A percentile compares a stretch with the other conserved stretches of the same genome.
Conservation (phyloP, 2,113 vertebrate species). For the Epinephelus cyanopodus region DNA sequence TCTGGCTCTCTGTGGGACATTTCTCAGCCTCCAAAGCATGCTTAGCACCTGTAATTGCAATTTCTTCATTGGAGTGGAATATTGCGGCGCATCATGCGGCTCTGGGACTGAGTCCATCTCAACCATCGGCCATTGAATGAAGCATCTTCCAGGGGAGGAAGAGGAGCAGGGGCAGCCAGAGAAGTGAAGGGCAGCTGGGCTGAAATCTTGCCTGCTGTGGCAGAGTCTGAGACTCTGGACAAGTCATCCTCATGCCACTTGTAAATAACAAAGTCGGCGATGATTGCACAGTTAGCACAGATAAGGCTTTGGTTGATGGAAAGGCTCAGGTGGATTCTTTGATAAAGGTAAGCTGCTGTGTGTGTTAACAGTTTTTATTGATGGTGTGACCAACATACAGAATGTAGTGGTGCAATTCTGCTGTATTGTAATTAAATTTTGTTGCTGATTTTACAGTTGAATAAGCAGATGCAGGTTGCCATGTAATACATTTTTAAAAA, state of each 20-base stretch:
- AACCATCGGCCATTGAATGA: conserved; percentile 66
- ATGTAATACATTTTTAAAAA: too few species aligned
- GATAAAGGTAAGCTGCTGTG: conserved; percentile 76
- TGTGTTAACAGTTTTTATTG: neutral
- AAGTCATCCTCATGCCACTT: conserved; percentile 80
- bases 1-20: conserved; percentile 7
- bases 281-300: conserved; percentile 67
- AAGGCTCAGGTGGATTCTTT: conserved; percentile 82
- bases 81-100: conserved; percentile 22
- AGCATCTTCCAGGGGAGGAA: conserved; percentile 48
- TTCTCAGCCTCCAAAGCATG: conserved; percentile 33
- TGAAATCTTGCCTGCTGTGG: conserved; percentile 62
- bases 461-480: neutral
- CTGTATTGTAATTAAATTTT: neutral
- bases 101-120: conserved; percentile 45
- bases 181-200: conserved; percentile 64
- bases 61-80: conserved; percentile 13
- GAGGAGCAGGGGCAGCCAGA: conserved; percentile 54
- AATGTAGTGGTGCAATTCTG: neutral
- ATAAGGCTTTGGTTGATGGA: conserved; percentile 72
- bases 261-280: conserved; percentile 83
- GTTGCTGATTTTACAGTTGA: neutral
- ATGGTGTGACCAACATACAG: neutral
- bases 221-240: conserved; percentile 64
- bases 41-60: neutral